These are phyloP conservation scores for Egretta garzetta DNA, from an alignment of 2,113 vertebrate genomes.

Conservation along the genomic window DNA sequence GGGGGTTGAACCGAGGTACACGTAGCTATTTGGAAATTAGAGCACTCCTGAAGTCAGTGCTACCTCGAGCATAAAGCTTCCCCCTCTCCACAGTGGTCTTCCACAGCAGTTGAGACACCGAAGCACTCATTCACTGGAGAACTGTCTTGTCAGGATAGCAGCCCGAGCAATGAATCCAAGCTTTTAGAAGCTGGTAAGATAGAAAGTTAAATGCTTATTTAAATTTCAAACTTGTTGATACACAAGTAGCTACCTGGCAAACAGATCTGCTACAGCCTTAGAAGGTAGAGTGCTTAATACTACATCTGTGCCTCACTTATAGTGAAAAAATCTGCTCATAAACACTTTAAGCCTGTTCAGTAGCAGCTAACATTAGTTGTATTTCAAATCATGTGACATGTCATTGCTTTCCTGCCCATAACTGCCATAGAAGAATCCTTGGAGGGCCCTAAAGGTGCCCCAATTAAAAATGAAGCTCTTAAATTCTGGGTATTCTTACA, in stretches of 20 bases:
- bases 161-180: rapidly evolving
- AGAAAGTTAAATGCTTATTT: background rate
- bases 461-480: background rate
- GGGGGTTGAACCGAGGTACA: too few species aligned
- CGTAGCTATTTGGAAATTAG: rapidly evolving
- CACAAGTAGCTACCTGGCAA: background rate
- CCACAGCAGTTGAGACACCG: background rate
- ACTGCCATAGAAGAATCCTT: background rate
- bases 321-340: background rate
- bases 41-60: rapidly evolving
- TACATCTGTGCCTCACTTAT: background rate
- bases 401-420: background rate
- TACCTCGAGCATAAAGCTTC: rapidly evolving
- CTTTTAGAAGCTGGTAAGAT: background rate
- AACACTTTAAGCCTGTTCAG: background rate
- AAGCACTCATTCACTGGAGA: rapidly evolving
- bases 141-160: background rate
- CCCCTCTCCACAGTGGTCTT: background rate
- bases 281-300: background rate
- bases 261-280: background rate
- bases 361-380: background rate
- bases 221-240: background rate
- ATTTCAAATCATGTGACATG: background rate
- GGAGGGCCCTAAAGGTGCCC: background rate
- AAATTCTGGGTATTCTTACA: background rate